Conservation (phyloP, 2,113 vertebrate species). For the Elephas maximus region DNA sequence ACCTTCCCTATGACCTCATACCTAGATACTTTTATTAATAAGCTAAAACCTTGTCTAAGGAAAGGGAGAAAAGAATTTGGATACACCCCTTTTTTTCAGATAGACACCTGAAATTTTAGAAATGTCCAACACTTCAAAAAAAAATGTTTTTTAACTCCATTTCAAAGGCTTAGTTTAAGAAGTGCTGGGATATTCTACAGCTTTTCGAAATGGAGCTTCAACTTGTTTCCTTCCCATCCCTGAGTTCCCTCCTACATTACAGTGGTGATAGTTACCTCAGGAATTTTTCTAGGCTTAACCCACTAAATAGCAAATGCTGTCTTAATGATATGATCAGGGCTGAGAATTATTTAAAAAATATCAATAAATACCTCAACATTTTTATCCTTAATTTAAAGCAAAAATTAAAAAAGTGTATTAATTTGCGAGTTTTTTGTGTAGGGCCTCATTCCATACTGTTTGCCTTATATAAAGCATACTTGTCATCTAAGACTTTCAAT, state of each 20-base stretch:
- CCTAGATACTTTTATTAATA: not conserved
- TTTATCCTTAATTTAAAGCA: not conserved
- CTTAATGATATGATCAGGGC: not conserved
- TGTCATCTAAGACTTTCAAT: not conserved
- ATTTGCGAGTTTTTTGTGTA: not conserved
- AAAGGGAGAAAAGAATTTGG: not conserved
- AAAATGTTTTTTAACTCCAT: not conserved
- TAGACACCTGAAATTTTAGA: not conserved
- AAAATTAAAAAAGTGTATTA: not conserved
- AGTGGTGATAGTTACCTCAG: not conserved
- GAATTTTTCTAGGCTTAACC: not conserved
- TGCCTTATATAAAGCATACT: not conserved
- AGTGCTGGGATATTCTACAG: not conserved
- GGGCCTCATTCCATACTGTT: not conserved
- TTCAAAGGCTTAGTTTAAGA: not conserved
- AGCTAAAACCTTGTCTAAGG: not conserved
- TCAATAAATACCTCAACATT: not conserved
- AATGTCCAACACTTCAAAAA: not conserved
- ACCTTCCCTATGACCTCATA: not conserved
- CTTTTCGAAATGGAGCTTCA: not conserved
- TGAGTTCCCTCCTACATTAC: not conserved
- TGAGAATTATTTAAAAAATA: not conserved
- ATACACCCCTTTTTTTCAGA: not conserved
- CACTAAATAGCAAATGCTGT: not conserved
- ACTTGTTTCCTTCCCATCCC: not conserved